Evolutionary conservation across 2,113 vertebrate species (phyloP), one percentile per base, ranked within the genome.

Genomic region (Nymphicus hollandicus): DNA sequence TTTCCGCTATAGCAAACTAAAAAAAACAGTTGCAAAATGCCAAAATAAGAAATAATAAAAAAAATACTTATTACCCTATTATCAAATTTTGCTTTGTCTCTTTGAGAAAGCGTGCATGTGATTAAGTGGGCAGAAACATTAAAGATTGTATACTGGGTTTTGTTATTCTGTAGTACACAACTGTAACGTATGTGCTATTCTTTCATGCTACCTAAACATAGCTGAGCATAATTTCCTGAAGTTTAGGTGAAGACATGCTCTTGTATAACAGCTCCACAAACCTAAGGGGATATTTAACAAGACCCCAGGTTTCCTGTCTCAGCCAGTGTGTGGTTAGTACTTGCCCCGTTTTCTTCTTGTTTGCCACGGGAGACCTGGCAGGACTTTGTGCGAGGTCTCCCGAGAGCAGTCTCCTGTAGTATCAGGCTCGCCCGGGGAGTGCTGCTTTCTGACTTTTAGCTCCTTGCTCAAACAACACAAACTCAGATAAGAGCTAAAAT

Each of bases 131-230:
- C 24, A 68, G 13, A 85, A 93, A 72, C n/a, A 55, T 11, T 65
- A 50, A 33, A 76, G 39, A 22, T 17, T 7, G 17, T 7, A 63
- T 11, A 58, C 44, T 28, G 24, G 19, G 7, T 33, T 85, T 43
- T 1, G 1, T 37, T 69, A n/a, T 27, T 71, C 24, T 37, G 5
- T 17, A 50, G 20, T 5, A 55, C 7, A 50, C 31, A 90, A 46
- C 9, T 12, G 3, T 13, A 70, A 46, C 0, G 10, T 10, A 11
- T 1, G 8, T 11, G 28, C 27, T 33, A 1, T 58, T 64, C 70
- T 55, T 64, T 5, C 11, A 44, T 1, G 0, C 37, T 61, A 29
- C 10, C 16, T 23, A 28, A 10, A 16, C 15, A 29, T 5, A 56
- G 31, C 7, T 44, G 19, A 10, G 3, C 6, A 13, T 13, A 41